A percentile compares a stretch with the other conserved stretches of the same genome.
phyloP scores from a whole-genome alignment of 2,113 vertebrate species.

The Hylia prasina region DNA sequence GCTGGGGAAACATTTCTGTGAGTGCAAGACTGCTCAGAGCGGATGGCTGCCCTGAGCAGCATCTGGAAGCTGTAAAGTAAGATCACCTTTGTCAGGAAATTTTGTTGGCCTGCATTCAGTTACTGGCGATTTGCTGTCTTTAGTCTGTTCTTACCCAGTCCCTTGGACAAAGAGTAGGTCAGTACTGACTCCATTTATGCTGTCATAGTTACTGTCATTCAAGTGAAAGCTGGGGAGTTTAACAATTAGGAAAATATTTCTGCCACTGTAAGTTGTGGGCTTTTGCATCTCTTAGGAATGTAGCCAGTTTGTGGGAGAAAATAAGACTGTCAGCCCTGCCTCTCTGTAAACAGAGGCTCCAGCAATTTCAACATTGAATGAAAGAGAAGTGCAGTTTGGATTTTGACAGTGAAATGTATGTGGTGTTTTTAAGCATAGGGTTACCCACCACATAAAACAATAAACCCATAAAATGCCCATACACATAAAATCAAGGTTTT shows the following conservation, averaged over 20 bases:
- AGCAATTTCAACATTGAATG: not conserved
- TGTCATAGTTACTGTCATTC: not conserved
- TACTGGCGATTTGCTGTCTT: not conserved
- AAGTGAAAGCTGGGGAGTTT: not conserved
- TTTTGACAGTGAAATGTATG: not conserved
- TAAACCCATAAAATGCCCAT: too few relatives aligned
- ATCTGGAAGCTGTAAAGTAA: not conserved
- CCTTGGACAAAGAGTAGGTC: not conserved
- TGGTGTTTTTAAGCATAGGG: not conserved
- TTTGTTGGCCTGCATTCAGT: not conserved
- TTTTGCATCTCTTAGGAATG: not conserved
- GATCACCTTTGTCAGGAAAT: not conserved
- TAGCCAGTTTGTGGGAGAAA: not conserved
- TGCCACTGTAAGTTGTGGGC: not conserved
- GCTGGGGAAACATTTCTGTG: not conserved
- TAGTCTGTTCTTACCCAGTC: not conserved
- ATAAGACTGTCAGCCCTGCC: not conserved
- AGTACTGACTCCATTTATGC: not conserved
- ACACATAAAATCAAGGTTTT: not conserved
- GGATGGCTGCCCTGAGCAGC: not conserved
- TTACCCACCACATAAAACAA: not conserved
- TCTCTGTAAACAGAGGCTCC: not conserved
- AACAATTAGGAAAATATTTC: accelerated
- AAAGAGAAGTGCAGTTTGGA: not conserved
- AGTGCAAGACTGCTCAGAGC: not conserved